Conservation (phyloP, 1,140 invertebrate species). For the Brachionus asplanchnoidis region DNA sequence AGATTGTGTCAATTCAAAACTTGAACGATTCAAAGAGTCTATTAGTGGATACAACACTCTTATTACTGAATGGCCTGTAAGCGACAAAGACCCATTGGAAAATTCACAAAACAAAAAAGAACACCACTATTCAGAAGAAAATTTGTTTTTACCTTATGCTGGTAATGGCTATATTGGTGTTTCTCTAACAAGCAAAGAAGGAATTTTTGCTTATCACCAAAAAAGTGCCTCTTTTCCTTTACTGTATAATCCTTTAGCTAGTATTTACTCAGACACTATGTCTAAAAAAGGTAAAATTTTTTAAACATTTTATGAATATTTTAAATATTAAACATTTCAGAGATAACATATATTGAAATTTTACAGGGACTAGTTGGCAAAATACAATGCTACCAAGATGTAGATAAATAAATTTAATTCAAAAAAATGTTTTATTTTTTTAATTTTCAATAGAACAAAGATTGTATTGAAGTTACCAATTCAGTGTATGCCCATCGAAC, state of each 20-base stretch:
- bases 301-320: conserved; percentile 10
- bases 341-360: conserved; percentile 57
- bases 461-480: conserved; percentile 65
- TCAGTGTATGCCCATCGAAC: conserved; percentile 73
- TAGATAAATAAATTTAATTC: not conserved
- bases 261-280: conserved; percentile 60
- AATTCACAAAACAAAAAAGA: not conserved
- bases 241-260: conserved; percentile 69
- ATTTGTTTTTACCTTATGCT: conserved; percentile 40
- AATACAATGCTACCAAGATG: conserved; percentile 55
- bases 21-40: conserved; percentile 4
- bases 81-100: not conserved
- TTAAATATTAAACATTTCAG: conserved; percentile 43
- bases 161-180: conserved; percentile 70
- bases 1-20: not conserved
- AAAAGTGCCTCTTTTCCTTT: conserved; percentile 68
- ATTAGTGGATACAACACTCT: not conserved
- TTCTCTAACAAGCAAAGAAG: conserved; percentile 63
- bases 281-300: conserved; percentile 60
- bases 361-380: conserved; percentile 66
- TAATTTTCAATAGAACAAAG: conserved; percentile 57
- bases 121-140: not conserved
- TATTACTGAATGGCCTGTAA: not conserved
- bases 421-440: not conserved
- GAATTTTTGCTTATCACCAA: conserved; percentile 61